Base-by-base conservation (phyloP, 2,888 invertebrate species). In the Parthenolecanium corni region DNA sequence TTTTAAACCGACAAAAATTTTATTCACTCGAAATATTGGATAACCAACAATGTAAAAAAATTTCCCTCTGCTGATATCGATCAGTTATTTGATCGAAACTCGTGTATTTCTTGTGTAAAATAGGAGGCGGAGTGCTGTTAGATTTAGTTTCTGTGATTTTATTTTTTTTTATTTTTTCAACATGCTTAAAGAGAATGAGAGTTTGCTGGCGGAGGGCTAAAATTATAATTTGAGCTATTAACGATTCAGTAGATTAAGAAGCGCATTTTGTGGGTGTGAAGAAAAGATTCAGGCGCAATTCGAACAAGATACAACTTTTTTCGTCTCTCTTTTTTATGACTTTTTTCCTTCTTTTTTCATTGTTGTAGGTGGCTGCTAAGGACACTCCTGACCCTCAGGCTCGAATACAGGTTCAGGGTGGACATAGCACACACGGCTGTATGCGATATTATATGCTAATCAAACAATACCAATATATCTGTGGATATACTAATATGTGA, bases 171-270 rank as follows among this genome's bases (percentile, higher is more conserved):
- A n/a, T n/a, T n/a, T n/a, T n/a, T n/a, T 6, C 4, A 31, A 31
- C 31, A 31, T 31, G 31, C 5, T 31, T 31, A 31, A 31, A 9
- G 31, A 9, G 9, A 31, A 31, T 9, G 31, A n/a, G n/a, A n/a
- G n/a, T n/a, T n/a, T n/a, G 31, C 52, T 52, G 53, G 40, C 40
- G 40, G 40, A 38, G 36, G 52, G 53, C 40, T 40, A 38, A 44
- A 44, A 44, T 54, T 57, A 57, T 57, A 47, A 57, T 57, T 57
- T 57, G 57, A 57, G 46, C 44, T 46, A 57, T 57, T 57, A 57
- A 57, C 57, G 44, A 57, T 57, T 57, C 57, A 57, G 57, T 57
- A 57, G 57, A 57, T 57, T 57, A 57, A 47, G 57, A 57, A 57
- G 57, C 57, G 57, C 57, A 57, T 57, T 47, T 57, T 47, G 57